phyloP scores from a whole-genome alignment of 1,140 invertebrate genomes.

The Trinorchestia longiramus region DNA sequence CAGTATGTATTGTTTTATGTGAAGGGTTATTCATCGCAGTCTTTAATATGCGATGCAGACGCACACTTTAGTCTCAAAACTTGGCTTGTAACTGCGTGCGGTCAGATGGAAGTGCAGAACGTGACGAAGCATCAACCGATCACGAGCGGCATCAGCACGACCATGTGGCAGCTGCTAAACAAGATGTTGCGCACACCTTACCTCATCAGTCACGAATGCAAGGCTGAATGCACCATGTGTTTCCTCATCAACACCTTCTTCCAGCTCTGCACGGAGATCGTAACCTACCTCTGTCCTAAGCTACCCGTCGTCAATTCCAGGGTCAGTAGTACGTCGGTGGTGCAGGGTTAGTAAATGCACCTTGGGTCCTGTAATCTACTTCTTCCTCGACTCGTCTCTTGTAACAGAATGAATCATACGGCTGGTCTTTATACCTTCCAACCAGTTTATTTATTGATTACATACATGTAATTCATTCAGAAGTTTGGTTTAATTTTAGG shows the following conservation, averaged over 20 bases:
- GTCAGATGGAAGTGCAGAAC: slow-evolving; percentile 79
- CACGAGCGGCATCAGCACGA: slow-evolving; percentile 80
- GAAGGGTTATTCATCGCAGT: too few species aligned
- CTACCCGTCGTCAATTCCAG: slow-evolving; percentile 71
- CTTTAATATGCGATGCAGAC: too few species aligned
- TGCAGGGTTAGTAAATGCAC: neutral
- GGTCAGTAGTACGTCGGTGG: slow-evolving; percentile 48
- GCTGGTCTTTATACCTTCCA: neutral
- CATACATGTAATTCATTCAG: neutral
- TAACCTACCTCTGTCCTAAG: slow-evolving; percentile 83
- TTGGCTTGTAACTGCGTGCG: neutral
- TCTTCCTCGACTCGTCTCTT: neutral
- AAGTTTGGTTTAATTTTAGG: neutral
- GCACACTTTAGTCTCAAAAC: too few species aligned
- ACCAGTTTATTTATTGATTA: neutral
- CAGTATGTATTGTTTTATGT: too few species aligned
- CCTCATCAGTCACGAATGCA: slow-evolving; percentile 81
- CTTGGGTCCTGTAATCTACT: neutral
- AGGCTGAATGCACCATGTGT: slow-evolving; percentile 84
- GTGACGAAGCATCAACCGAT: slow-evolving; percentile 86
- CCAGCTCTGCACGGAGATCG: slow-evolving; percentile 85
- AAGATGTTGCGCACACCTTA: slow-evolving; percentile 84
- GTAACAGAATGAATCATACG: neutral
- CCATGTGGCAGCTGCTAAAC: slow-evolving; percentile 83
- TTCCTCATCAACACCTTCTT: slow-evolving; percentile 94